Evolutionary conservation across 1,140 invertebrate genomes (phyloP).

Genomic region (Anoplophora glabripennis): DNA sequence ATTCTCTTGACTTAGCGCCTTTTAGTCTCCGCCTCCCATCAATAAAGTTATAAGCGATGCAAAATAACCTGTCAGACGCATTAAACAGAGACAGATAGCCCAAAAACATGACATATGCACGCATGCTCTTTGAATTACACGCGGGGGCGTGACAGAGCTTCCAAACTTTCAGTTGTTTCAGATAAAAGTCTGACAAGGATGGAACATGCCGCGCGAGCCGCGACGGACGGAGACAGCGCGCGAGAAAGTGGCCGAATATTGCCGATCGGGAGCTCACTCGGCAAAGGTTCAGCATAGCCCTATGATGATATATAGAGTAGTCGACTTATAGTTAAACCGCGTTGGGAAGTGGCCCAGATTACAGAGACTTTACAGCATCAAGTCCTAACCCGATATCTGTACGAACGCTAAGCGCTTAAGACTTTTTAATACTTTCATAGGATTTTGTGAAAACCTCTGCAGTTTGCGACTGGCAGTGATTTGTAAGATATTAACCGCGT

Average conservation of each 20-base stretch:
- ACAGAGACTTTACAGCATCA: slow-evolving; percentile 54
- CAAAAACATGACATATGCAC: slow-evolving; percentile 37
- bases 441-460: slow-evolving; percentile 44
- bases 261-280: slow-evolving; percentile 29
- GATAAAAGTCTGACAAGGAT: slow-evolving; percentile 22
- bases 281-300: slow-evolving; percentile 36
- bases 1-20: slow-evolving; percentile 48
- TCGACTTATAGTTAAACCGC: slow-evolving; percentile 66
- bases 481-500: slow-evolving; percentile 43
- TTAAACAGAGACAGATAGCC: slow-evolving; percentile 24
- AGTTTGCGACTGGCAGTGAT: slow-evolving; percentile 41
- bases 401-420: slow-evolving; percentile 50
- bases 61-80: slow-evolving; percentile 11
- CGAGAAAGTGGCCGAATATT: slow-evolving; percentile 23
- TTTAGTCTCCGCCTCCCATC: slow-evolving; percentile 36
- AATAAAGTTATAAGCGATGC: slow-evolving; percentile 31
- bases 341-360: slow-evolving; percentile 67
- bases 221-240: slow-evolving; percentile 12
- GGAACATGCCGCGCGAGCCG: neutral
- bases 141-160: slow-evolving; percentile 35
- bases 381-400: slow-evolving; percentile 46
- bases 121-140: slow-evolving; percentile 40
- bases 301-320: slow-evolving; percentile 64
- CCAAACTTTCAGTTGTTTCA: slow-evolving; percentile 28
- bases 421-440: slow-evolving; percentile 52